These are phyloP conservation scores for Trinectes maculatus DNA, from an alignment of 2,113 vertebrate species.

Conservation along the genomic window DNA sequence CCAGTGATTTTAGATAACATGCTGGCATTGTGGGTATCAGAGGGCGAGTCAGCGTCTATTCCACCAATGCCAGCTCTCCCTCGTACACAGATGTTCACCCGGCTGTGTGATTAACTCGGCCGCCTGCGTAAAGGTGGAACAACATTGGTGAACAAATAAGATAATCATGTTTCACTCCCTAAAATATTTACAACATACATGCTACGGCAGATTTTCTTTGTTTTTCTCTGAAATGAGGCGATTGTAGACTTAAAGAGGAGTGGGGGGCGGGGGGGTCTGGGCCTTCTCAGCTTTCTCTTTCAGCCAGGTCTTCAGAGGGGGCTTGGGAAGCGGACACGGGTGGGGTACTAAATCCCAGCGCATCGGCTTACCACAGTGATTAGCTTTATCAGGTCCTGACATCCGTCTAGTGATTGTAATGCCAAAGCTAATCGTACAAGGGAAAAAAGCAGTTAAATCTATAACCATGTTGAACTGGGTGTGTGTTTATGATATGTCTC, in stretches of 20 bases:
- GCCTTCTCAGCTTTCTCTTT: constrained; percentile 51
- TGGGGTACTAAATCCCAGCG: constrained; percentile 63
- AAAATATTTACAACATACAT: too few relatives aligned
- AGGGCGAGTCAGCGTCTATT: too few relatives aligned
- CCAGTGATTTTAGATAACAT: background rate
- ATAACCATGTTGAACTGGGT: constrained; percentile 55
- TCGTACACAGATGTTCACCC: background rate
- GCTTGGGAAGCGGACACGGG: constrained; percentile 1
- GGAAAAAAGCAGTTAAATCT: constrained; percentile 66
- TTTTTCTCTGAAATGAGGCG: constrained; percentile 9
- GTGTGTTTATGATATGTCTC: constrained; percentile 59
- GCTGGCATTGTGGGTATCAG: background rate
- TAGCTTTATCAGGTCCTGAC: constrained; percentile 77
- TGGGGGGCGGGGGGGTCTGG: background rate
- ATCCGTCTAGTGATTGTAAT: constrained; percentile 73
- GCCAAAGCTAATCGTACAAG: constrained; percentile 66
- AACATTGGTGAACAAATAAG: too few relatives aligned
- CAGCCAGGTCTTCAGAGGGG: constrained; percentile 39
- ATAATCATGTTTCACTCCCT: too few relatives aligned
- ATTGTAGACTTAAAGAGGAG: background rate
- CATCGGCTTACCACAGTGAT: constrained; percentile 70
- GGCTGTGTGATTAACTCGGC: too few relatives aligned
- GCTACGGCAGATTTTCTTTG: background rate
- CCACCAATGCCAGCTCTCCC: too few relatives aligned
- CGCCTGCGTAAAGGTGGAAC: too few relatives aligned